Evolutionary conservation across 2,797 vertebrate species (phyloP), one percentile per base, ranked within the genome.

Genomic region (Amazona finschi): DNA sequence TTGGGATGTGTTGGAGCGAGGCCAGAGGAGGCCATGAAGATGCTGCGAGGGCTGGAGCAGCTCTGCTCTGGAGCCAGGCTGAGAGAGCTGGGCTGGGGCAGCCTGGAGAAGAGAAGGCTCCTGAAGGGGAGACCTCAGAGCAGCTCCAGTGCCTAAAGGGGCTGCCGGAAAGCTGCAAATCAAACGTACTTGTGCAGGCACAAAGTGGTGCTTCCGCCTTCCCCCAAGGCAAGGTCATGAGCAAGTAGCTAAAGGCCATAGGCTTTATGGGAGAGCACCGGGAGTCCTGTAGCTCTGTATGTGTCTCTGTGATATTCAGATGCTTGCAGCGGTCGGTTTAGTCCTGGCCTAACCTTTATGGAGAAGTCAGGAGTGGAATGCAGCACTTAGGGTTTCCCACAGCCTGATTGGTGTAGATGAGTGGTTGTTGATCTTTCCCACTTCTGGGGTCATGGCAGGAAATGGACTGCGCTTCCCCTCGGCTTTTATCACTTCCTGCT

Each of bases 401-500:
- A 47, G 81, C 78, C 43, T 6, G 11, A 0, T 8, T 20, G n/a
- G 36, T 24, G 4, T 25, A 36, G 64, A n/a, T 5, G 60, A 72
- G 87, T 19, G 74, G 2, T 24, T 58, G 49, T 50, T 86, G 88
- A 87, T 66, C 77, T 69, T 81, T 65, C 62, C 66, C 93, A 53
- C 85, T 65, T 73, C 25, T 57, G 83, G 73, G 82, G 75, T 89
- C 85, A 49, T 8, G 83, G 38, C 43, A 90, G 74, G 86, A 82
- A 87, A 65, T 39, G 60, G 49, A 43, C 3, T 43, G 27, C 43
- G 46, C 70, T 93, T 88, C 88, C 78, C 43, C 39, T 47, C 6
- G 2, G 87, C 71, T 94, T 94, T 91, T 94, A 91, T 94, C 85
- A 5, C 72, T 92, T 92, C 93, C 89, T 91, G 18, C 89, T 82